Conservation (phyloP, 2,797 vertebrate species). For the Pteronotus mesoamericanus region DNA sequence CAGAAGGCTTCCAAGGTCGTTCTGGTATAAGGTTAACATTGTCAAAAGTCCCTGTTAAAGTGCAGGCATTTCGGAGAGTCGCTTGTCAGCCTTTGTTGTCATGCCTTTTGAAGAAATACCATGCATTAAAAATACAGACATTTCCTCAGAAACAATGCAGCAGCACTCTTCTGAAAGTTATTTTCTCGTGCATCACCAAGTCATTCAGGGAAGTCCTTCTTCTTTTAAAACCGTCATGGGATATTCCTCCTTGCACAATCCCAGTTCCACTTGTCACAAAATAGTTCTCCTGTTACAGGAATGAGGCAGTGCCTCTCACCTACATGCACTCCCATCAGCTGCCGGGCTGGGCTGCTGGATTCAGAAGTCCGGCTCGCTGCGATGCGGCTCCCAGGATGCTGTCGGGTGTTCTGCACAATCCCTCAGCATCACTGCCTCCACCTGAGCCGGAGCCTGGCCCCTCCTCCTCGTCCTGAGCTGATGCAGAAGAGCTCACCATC, state of each 20-base stretch:
- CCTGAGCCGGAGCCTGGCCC: conserved; percentile 87
- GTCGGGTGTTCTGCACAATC: conserved; percentile 83
- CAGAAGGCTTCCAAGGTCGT: conserved; percentile 84
- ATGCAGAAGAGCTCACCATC: conserved; percentile 84
- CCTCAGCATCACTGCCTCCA: conserved; percentile 83
- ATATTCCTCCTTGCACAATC: conserved; percentile 59
- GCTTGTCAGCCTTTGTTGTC: conserved; percentile 73
- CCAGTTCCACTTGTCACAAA: conserved; percentile 59
- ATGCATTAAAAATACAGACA: conserved; percentile 55
- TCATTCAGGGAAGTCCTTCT: conserved; percentile 69
- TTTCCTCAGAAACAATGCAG: conserved; percentile 73
- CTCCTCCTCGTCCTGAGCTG: conserved; percentile 79
- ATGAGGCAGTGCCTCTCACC: conserved; percentile 75
- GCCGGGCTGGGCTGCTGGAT: conserved; percentile 62
- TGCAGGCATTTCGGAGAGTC: conserved; percentile 66
- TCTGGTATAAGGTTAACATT: conserved; percentile 68
- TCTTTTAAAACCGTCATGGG: conserved; percentile 73
- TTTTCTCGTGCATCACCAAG: conserved; percentile 70
- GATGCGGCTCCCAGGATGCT: conserved; percentile 88
- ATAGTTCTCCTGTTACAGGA: conserved; percentile 66
- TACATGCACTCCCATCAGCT: conserved; percentile 74
- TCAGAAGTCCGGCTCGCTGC: conserved; percentile 64
- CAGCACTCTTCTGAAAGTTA: conserved; percentile 81
- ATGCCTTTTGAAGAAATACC: conserved; percentile 78
- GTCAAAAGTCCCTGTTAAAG: conserved; percentile 75